These are phyloP conservation scores for Ophion costatus DNA, from an alignment of 2,888 invertebrate species.

Conservation along the genomic window DNA sequence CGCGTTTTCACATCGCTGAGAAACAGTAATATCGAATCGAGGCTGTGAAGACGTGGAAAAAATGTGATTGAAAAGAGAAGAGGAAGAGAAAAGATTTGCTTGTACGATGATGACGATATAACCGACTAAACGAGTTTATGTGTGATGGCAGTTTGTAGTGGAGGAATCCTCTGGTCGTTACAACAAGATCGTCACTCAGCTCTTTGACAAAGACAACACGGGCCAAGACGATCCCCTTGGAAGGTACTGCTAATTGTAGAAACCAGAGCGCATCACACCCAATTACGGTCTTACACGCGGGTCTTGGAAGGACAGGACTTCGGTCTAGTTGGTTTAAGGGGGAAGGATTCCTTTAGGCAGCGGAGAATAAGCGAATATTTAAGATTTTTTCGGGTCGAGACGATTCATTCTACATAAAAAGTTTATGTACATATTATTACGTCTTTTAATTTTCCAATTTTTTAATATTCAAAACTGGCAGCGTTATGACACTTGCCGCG, in stretches of 20 bases:
- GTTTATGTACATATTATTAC: no score
- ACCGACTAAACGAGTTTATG: constrained; percentile 77
- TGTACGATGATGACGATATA: constrained; percentile 46
- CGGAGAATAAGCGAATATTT: no score
- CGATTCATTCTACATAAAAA: no score
- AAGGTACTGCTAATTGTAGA: constrained; percentile 87
- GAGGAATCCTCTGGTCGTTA: constrained; percentile 83
- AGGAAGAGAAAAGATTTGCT: constrained; percentile 21
- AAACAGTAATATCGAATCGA: not conserved
- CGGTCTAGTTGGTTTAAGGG: no score
- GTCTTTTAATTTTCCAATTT: no score
- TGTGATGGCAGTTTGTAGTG: constrained; percentile 86
- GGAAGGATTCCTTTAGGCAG: no score
- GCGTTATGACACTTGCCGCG: no score
- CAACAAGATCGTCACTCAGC: constrained; percentile 86
- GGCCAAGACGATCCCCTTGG: constrained; percentile 96
- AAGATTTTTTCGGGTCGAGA: no score
- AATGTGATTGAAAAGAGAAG: constrained; percentile 29
- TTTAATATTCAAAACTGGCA: no score
- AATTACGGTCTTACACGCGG: constrained; percentile 6
- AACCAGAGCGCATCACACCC: constrained; percentile 59
- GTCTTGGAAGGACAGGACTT: no score
- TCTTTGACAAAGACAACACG: constrained; percentile 97
- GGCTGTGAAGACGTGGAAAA: constrained; percentile 13
- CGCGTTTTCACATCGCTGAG: no score